Evolutionary conservation across 1,140 invertebrate genomes (phyloP), one percentile per base, ranked within the genome.

Genomic region (Cepaea nemoralis): DNA sequence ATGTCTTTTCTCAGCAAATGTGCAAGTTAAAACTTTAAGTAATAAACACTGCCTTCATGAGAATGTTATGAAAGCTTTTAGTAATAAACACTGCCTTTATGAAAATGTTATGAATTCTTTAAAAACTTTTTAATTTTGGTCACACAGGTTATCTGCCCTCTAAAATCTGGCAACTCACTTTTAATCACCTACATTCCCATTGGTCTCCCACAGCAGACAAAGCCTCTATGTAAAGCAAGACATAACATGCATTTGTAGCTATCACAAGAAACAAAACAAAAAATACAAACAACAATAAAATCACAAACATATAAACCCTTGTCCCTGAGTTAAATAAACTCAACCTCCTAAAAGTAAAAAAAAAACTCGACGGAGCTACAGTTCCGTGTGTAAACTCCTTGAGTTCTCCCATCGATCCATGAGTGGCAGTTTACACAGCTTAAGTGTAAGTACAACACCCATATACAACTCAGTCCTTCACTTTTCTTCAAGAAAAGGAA

Each of bases 401-500:
- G 37, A 40, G 37, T 40, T 40, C 1, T 2, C 6, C 40, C 8
- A 40, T 71, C 33, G n/a, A n/a, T 5, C n/a, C 69, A 71, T 71
- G 35, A 71, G 69, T 71, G 69, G 69, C 24, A 16, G 40, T 19
- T n/a, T 71, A 71, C 69, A 71, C 69, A 39, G 3, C 1, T 10
- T 39, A 35, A 71, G 69, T 71, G 69, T 71, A 71, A 71, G 37
- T 39, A 24, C n/a, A 40, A 45, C 37, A 10, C 37, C 22, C 69
- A 27, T 40, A 40, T 39, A 24, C 10, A 12, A 14, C 6, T 45
- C 1, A 71, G 40, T 39, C 69, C 35, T 8, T 71, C 69, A 71
- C 69, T 71, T 71, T 71, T 71, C 69, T 27, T 22, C 2, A 45
- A 71, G 24, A 37, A 71, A 71, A 71, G 40, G 37, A 10, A 40